These are phyloP conservation scores for Diabrotica balteata DNA, from an alignment of 2,888 invertebrate species.

Conservation along the genomic window DNA sequence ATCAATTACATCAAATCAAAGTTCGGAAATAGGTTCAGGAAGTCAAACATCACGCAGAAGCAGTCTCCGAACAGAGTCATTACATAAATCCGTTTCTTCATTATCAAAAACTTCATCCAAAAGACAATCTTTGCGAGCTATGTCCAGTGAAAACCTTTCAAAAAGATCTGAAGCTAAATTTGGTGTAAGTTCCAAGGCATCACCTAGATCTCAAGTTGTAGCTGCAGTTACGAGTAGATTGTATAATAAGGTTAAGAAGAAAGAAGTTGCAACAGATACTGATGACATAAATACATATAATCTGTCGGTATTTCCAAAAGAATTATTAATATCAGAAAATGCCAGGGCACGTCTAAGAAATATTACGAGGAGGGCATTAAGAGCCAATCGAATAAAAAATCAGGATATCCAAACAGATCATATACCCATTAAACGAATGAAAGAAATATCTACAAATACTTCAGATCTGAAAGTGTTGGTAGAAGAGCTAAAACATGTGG, in stretches of 20 bases:
- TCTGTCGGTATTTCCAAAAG: conserved; percentile 49
- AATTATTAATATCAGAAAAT: conserved; percentile 66
- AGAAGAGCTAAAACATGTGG: conserved; percentile 55
- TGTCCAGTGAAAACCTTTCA: conserved; percentile 42
- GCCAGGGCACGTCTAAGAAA: conserved; percentile 67
- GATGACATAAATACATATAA: conserved; percentile 42
- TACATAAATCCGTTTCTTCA: conserved; percentile 43
- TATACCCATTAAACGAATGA: conserved; percentile 63
- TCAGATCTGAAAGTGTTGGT: conserved; percentile 63
- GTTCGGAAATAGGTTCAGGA: conserved; percentile 29
- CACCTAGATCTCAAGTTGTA: conserved; percentile 70
- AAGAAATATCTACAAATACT: conserved; percentile 66
- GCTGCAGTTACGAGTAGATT: conserved; percentile 74
- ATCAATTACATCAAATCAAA: conserved; percentile 36
- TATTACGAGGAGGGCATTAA: conserved; percentile 66
- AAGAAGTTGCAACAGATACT: conserved; percentile 58
- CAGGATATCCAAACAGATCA: conserved; percentile 67
- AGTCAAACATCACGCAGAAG: conserved; percentile 39
- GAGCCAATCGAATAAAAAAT: conserved; percentile 63
- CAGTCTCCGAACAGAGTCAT: conserved; percentile 44
- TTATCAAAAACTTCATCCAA: conserved; percentile 30
- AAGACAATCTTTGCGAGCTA: conserved; percentile 38
- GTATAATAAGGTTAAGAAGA: conserved; percentile 68
- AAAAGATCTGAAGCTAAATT: conserved; percentile 49
- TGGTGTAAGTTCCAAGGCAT: conserved; percentile 48